Base-by-base conservation (phyloP, 2,888 invertebrate genomes). In the Leistus spinibarbis region DNA sequence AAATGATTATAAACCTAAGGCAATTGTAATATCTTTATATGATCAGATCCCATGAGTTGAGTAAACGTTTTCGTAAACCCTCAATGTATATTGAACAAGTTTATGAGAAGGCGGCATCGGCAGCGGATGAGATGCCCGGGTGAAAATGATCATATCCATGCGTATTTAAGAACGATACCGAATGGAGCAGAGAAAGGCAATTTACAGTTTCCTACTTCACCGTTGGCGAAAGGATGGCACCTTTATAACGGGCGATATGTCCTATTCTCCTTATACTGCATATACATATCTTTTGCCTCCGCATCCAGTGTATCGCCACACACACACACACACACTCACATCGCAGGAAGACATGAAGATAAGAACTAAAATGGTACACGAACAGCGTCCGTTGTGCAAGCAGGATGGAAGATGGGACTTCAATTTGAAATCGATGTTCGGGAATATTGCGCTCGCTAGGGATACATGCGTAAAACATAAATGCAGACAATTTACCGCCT, bases 381-480 rank as follows among this genome's bases (percentile, higher is more conserved):
- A 24, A 24, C 3, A 24, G 7, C 24, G 7, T 24, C 24, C 24
- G 24, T 24, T 24, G 3, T 7, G 7, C 3, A 24, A 24, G 24
- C 24, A 24, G 7, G 24, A 24, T 24, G 7, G 3, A 24, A 24
- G 24, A 24, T 24, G 24, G 7, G 7, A 24, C 24, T 24, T 24
- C 24, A 24, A 64, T 56, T 19, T 56, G 20, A 54, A 54, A 68
- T 56, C 68, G 68, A 68, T 68, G 56, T 68, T 68, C 56, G 68
- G 68, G 54, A 54, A 68, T 68, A 24, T 24, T 24, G 7, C 24
- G 24, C 68, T 24, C 64, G 16, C 24, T 64, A n/a, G 40, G 68
- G 68, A 54, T 19, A 53, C 54, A 68, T 68, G 68, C 68, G 68
- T 68, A 68, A 68, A 68, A 54, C 68, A 68, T 54, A 68, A 54